Evolutionary conservation across 1,140 invertebrate species (phyloP).

Genomic region (Cydia strobilella): DNA sequence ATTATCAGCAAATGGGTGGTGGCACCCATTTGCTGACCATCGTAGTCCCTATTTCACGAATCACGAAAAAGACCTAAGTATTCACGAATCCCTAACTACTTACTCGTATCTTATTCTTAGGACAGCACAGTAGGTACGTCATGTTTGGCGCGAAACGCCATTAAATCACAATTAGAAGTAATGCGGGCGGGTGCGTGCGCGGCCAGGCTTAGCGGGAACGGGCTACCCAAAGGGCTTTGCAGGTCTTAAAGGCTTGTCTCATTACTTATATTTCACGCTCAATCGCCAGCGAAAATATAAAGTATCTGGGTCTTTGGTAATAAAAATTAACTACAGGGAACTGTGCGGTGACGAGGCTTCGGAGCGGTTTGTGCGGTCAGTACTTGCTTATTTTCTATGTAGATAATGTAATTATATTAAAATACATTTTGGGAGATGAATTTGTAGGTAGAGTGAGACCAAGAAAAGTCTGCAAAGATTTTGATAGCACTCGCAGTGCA

Average conservation of each 20-base stretch:
- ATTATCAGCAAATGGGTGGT: too few species aligned
- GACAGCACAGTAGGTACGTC: constrained; percentile 9
- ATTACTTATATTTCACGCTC: constrained; percentile 66
- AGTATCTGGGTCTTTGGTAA: constrained; percentile 33
- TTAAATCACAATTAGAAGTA: constrained; percentile 79
- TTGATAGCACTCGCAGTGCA: too few species aligned
- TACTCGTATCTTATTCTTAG: not conserved
- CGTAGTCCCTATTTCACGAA: too few species aligned
- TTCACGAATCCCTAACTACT: not conserved
- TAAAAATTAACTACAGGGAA: constrained; percentile 15
- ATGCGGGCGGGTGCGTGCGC: constrained; percentile 73
- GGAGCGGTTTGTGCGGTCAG: too few species aligned
- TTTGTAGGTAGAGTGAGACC: too few species aligned
- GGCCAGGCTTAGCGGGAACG: constrained; percentile 55
- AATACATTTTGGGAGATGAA: too few species aligned
- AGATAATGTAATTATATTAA: too few species aligned
- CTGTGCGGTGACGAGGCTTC: too few species aligned
- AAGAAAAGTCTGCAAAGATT: too few species aligned
- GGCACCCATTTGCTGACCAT: too few species aligned
- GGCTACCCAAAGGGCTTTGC: constrained; percentile 59
- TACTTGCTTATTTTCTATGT: too few species aligned
- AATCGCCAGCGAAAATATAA: constrained; percentile 42
- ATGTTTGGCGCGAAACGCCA: constrained; percentile 50
- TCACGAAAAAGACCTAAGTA: not conserved
- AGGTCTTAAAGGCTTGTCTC: constrained; percentile 64